These are phyloP conservation scores for Eonycteris spelaea DNA, from an alignment of 2,113 vertebrate genomes.

Conservation along the genomic window DNA sequence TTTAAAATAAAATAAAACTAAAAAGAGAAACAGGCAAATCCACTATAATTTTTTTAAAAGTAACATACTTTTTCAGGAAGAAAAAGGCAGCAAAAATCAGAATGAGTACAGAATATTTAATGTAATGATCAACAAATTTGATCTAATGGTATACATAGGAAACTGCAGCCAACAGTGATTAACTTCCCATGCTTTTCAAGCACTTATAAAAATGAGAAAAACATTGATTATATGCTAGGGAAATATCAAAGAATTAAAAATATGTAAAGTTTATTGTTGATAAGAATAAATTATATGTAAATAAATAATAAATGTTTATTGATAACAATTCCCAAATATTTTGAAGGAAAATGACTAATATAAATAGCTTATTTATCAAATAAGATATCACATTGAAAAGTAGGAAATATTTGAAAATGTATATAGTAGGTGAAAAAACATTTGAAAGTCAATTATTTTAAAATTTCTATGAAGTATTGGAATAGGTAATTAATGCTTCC, in stretches of 20 bases:
- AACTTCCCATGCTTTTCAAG: not conserved
- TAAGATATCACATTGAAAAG: not conserved
- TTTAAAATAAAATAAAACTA: not conserved
- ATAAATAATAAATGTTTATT: not conserved
- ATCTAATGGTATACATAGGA: not conserved
- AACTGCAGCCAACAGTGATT: not conserved
- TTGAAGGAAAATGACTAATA: not conserved
- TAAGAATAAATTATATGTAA: not conserved
- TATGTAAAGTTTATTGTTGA: not conserved
- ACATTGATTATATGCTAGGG: not conserved
- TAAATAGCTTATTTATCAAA: not conserved
- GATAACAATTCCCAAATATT: not conserved
- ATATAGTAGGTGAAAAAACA: not conserved
- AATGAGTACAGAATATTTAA: not conserved
- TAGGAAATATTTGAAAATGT: not conserved
- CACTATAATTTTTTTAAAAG: not conserved
- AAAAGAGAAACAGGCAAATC: not conserved
- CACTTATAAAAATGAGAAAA: not conserved
- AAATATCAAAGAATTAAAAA: not conserved
- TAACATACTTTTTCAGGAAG: not conserved
- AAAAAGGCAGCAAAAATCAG: not conserved
- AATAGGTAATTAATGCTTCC: not conserved
- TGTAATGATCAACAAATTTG: not conserved
- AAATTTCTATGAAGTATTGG: not conserved
- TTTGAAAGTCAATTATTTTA: not conserved